These are phyloP conservation scores for Drosophila mulleri DNA, from an alignment of 2,888 invertebrate genomes.

Conservation along the genomic window DNA sequence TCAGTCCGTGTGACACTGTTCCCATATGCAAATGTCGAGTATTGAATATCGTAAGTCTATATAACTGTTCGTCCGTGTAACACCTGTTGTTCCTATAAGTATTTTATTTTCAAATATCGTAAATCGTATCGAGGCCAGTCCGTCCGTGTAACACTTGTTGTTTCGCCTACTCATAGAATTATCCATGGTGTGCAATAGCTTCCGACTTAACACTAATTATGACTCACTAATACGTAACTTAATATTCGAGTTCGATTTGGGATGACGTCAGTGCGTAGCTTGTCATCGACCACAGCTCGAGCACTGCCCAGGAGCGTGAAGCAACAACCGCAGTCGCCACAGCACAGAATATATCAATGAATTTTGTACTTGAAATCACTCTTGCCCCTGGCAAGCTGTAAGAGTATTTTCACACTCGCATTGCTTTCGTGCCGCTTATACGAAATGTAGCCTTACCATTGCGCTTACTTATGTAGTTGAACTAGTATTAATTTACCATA, in stretches of 20 bases:
- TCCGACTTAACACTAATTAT: conserved; percentile 5
- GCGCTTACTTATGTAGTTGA: conserved; percentile 13
- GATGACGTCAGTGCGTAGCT: conserved; percentile 34
- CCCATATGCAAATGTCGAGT: too few species aligned
- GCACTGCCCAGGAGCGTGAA: conserved; percentile 40
- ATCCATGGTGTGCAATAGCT: conserved; percentile 9
- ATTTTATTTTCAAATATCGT: neutral
- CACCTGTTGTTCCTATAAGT: neutral
- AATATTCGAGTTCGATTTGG: conserved; percentile 29
- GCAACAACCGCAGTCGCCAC: conserved; percentile 23
- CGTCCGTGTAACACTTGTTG: neutral
- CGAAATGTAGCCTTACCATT: conserved; percentile 32
- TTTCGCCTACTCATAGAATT: neutral
- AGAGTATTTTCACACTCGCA: conserved; percentile 34
- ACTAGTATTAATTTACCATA: conserved; percentile 8
- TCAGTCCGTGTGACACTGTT: too few species aligned
- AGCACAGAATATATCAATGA: conserved; percentile 24
- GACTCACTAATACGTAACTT: conserved; percentile 43
- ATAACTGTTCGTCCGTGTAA: too few species aligned
- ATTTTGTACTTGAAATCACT: conserved; percentile 14
- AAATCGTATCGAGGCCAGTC: neutral
- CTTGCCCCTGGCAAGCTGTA: conserved; percentile 34
- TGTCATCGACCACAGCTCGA: conserved; percentile 11
- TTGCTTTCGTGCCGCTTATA: conserved; percentile 53
- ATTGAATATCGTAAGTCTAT: too few species aligned